phyloP scores from a whole-genome alignment of 2,888 invertebrate species.

The Tanypteryx hageni region DNA sequence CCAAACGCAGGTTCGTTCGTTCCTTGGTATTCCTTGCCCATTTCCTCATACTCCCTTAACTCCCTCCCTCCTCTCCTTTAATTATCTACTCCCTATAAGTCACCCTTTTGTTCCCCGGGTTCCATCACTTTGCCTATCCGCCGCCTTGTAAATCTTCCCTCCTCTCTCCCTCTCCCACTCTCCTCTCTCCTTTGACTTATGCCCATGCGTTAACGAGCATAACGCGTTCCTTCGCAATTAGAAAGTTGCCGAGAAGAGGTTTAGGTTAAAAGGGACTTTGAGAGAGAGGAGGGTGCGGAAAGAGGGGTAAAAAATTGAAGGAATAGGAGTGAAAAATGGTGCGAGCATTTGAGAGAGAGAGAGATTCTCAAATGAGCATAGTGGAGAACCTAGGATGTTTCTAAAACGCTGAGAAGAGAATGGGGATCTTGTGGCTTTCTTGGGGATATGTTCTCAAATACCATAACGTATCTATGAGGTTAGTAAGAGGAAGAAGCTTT shows the following conservation, averaged over 20 bases:
- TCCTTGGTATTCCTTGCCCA: no score
- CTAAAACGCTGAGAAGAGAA: not conserved
- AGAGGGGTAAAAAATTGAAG: not conserved
- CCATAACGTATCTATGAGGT: not conserved
- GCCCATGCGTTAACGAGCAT: not conserved
- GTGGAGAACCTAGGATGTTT: not conserved
- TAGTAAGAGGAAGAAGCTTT: not conserved
- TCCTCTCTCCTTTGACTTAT: not conserved
- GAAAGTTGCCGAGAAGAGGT: not conserved
- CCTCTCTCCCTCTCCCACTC: no score
- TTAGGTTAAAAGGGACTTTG: not conserved
- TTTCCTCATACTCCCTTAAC: no score
- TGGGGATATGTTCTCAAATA: no score
- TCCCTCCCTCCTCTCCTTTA: no score
- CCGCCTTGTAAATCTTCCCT: no score
- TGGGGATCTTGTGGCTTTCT: not conserved
- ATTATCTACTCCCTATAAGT: no score
- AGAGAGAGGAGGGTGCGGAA: not conserved
- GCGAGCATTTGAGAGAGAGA: no score
- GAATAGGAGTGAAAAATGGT: not conserved
- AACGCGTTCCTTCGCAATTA: not conserved
- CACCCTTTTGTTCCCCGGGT: no score
- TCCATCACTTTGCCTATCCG: no score
- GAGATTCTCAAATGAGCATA: not conserved
- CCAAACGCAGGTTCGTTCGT: no score